Base-by-base conservation (phyloP, 2,113 vertebrate genomes). In the Leucosticte australis region DNA sequence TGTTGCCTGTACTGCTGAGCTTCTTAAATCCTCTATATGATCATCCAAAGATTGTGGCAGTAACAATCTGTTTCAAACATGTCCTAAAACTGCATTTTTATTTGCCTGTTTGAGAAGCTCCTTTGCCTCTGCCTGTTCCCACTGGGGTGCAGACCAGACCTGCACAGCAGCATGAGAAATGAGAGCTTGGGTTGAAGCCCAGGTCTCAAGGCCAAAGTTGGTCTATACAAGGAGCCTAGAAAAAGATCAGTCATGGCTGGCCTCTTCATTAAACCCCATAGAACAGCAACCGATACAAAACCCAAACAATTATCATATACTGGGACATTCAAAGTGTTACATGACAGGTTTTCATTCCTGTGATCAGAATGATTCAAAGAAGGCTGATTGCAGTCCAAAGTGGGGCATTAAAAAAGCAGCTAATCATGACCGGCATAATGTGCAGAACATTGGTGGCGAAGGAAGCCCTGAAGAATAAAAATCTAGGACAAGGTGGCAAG, bases 251-350 rank as follows among this genome's bases (percentile, higher is more conserved):
- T 63, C 35, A 23, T 17, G 20, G 11, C 16, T 92, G 57, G 12
- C 23, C 15, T 86, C 62, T 64, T 59, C 27, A 23, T 75, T 85
- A 63, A 64, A 63, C 24, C 33, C 37, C 33, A 44, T 6, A 53
- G 55, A 89, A 53, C 9, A 39, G 27, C 46, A 75, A 26, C 11
- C 37, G 20, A 23, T 56, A 73, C 13, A 69, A 86, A 94, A 10
- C 8, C 8, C n/a, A 59, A 35, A 3, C 13, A 41, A 3, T 41
- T 69, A 15, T 10, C 3, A 0, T 13, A 9, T 8, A 15, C 21
- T 73, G n/a, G 30, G 16, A 86, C 83, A 80, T 53, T 46, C 21
- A 18, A 26, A 53, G 11, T 23, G 16, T 55, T 60, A 33, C 35
- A 13, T 10, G 39, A 19, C 20, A 49, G 6, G 5, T 2, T 74